Base-by-base conservation (phyloP, 2,888 invertebrate genomes). In the Pristionchus fissidentatus region DNA sequence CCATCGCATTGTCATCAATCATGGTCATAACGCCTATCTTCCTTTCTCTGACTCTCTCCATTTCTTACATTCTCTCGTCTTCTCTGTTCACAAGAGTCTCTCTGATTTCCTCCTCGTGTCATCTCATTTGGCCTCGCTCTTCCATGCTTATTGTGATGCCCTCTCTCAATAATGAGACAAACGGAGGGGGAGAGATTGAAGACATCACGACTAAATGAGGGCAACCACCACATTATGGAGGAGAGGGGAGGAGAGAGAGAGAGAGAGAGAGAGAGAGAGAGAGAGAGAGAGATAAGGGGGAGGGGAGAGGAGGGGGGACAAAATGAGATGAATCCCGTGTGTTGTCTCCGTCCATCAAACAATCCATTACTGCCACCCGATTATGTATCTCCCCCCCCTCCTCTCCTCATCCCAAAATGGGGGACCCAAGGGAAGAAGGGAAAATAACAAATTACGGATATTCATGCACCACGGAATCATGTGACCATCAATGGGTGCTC, bases 171-270 rank as follows among this genome's bases (percentile, higher is more conserved):
- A 73, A 46, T 46, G 46, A 46, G 73, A 46, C 41, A 73, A 46
- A 73, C 73, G 41, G 43, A 73, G 66, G 38, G 66, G 15, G 38
- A 66, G 66, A 66, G 66, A 66, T n/a, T n/a, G n/a, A n/a, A 49
- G 49, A 49, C n/a, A n/a, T 52, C 52, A 49, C 52, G n/a, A 55
- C n/a, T 38, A n/a, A 78, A 8, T 32, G 52, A 77, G 77, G 35
- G 78, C 49, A 52, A 77, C 32, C 7, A 29, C 73, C 26, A 22
- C 43, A 46, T 49, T 35, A 55, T 35, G 52, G 41, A 41, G 22
- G 29, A 26, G 35, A 52, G 75, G 49, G 77, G 77, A 38, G 49
- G 41, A 22, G 41, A 22, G 35, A 46, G 32, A 22, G 73, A 46
- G 46, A 73, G 46, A 43, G 49, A 19, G 49, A 49, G 49, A 49